Base-by-base conservation (phyloP, 1,140 invertebrate species). In the Mya arenaria region DNA sequence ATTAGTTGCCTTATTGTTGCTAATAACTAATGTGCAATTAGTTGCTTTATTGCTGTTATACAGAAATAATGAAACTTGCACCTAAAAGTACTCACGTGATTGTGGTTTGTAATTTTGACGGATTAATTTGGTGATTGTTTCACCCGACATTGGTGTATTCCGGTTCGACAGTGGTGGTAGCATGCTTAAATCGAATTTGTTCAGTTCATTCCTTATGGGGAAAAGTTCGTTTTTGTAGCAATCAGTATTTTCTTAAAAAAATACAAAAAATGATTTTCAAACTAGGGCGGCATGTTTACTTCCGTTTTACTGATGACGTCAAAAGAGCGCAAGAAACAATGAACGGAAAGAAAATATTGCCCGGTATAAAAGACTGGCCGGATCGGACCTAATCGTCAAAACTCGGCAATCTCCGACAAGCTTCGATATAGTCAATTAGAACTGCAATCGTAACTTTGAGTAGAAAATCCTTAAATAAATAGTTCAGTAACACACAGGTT, bases 51-150 rank as follows among this genome's bases (percentile, higher is more conserved):
- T n/a, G 17, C 4, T 1, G 1, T 39, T 1, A 25, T 8, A 1
- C 30, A 32, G 8, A 25, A 1, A n/a, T 71, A 25, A 4, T 25
- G 41, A 5, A 72, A 1, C 6, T 2, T 19, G 44, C 41, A 72
- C 28, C 15, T 71, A 19, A 34, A 15, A 48, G 15, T 1, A 23
- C 39, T 65, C 30, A 65, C 73, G 8, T 48, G 58, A 30, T 19
- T 8, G 32, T 4, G 71, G 60, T 30, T 65, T 65, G 32, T 77
- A 77, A 25, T 77, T n/a, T 23, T 77, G 73, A 63, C 73, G 44
- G 3, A 65, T 44, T 30, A 77, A 25, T 48, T 77, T 77, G 19
- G 60, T 77, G 34, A 77, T 77, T 13, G 37, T 77, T 32, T 77
- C 73, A 8, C 39, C 73, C 34, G 58, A 56, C 10, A 30, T 55